Conservation (phyloP, 92 coral and sea anemone species). For the Palythoa grandiflora region DNA sequence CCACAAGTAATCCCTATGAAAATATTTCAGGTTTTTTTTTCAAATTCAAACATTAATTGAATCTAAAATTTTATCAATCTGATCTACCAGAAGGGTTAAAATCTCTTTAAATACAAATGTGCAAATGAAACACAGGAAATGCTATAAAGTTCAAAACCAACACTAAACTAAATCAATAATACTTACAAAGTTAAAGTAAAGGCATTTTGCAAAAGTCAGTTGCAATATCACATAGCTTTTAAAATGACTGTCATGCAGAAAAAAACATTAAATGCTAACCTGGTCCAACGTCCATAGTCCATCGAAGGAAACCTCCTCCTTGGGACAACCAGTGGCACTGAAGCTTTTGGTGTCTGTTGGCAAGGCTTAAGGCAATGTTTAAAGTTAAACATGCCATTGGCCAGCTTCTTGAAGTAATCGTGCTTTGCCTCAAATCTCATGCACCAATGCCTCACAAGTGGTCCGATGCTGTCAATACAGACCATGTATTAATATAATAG, state of each 20-base stretch:
- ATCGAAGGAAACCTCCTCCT: slow-evolving; percentile 22
- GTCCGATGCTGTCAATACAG: background rate
- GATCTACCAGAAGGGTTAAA: background rate
- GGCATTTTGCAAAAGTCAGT: background rate
- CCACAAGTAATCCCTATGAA: background rate
- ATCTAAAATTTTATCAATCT: background rate
- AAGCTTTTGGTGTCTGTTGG: slow-evolving; percentile 18
- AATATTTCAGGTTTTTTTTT: background rate
- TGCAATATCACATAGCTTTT: background rate
- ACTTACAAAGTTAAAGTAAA: background rate
- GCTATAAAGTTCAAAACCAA: background rate
- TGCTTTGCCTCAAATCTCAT: slow-evolving; percentile 30
- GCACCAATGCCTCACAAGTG: slow-evolving; percentile 6
- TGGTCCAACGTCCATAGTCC: slow-evolving; percentile 13
- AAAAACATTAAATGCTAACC: slow-evolving; percentile 1
- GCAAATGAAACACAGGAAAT: background rate
- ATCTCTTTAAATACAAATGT: slow-evolving; percentile 2
- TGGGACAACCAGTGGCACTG: slow-evolving; percentile 26
- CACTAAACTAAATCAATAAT: background rate
- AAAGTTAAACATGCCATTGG: background rate
- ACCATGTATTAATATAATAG: background rate
- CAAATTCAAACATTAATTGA: background rate
- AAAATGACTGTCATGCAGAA: background rate
- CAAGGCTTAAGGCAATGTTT: slow-evolving; percentile 4
- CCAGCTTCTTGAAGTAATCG: slow-evolving; percentile 11